Evolutionary conservation across 2,888 invertebrate species (phyloP).

Genomic region (Melieria picta): DNA sequence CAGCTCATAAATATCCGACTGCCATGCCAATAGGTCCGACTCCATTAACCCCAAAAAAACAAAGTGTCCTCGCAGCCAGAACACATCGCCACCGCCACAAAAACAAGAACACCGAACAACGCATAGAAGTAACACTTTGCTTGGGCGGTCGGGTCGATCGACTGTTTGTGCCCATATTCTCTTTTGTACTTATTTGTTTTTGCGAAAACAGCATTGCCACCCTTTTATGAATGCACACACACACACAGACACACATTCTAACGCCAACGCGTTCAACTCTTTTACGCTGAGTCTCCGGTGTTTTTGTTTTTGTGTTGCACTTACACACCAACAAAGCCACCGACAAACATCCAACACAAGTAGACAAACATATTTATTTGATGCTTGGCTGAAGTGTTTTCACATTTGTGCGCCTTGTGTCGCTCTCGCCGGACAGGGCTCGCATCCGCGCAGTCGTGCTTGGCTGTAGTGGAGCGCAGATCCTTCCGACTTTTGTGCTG

Average conservation of each 20-base stretch:
- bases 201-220: no score
- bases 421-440: background rate
- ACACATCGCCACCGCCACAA: no score
- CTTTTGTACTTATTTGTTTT: no score
- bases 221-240: background rate
- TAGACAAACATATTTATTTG: constrained; percentile 16
- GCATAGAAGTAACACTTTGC: no score
- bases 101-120: no score
- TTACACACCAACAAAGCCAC: constrained; percentile 1
- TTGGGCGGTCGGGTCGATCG: no score
- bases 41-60: constrained; percentile 25
- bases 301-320: constrained; percentile 3
- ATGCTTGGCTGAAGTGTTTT: constrained; percentile 20
- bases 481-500: background rate
- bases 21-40: constrained; percentile 19
- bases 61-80: constrained; percentile 9
- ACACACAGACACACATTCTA: constrained; percentile 1
- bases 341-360: background rate
- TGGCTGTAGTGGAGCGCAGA: background rate
- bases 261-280: constrained; percentile 16
- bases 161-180: no score
- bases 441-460: background rate
- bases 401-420: constrained; percentile 11
- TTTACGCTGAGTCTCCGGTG: constrained; percentile 6
- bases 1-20: constrained; percentile 37